Percentiles rank a stretch among this genome's conserved stretches.
Conservation (phyloP, 2,888 invertebrate genomes). For the Mesorhabditis belari region DNA sequence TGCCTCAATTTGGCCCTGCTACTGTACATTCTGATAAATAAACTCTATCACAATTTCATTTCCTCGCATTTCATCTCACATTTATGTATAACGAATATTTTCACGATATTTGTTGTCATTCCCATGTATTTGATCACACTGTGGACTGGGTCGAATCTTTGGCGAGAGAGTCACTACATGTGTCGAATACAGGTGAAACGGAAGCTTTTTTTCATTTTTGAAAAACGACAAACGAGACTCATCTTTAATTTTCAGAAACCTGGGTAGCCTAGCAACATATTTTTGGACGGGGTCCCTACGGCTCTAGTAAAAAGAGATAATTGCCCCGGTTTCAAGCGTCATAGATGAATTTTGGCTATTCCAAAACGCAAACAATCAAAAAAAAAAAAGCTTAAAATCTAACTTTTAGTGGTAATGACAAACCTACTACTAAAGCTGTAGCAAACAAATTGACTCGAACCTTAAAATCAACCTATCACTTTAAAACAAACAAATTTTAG, state of each 20-base stretch:
- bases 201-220: not conserved
- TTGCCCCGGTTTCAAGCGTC: too few species aligned
- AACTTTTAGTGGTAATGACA: too few species aligned
- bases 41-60: constrained; percentile 51
- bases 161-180: constrained; percentile 33
- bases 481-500: constrained; percentile 22
- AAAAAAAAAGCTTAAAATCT: too few species aligned
- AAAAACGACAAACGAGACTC: not conserved
- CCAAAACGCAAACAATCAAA: too few species aligned
- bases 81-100: constrained; percentile 47
- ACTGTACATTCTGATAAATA: constrained; percentile 41
- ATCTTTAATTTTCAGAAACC: too few species aligned
- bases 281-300: too few species aligned
- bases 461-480: too few species aligned
- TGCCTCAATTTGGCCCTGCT: constrained; percentile 34
- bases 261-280: too few species aligned
- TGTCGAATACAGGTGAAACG: constrained; percentile 44
- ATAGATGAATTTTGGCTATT: too few species aligned
- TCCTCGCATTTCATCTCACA: constrained; percentile 52
- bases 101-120: constrained; percentile 35
- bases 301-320: too few species aligned
- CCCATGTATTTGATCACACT: constrained; percentile 46
- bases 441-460: too few species aligned
- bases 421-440: too few species aligned
- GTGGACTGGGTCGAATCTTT: constrained; percentile 40